Conservation (phyloP, 2,888 invertebrate genomes). For the Parascotia fuliginaria region DNA sequence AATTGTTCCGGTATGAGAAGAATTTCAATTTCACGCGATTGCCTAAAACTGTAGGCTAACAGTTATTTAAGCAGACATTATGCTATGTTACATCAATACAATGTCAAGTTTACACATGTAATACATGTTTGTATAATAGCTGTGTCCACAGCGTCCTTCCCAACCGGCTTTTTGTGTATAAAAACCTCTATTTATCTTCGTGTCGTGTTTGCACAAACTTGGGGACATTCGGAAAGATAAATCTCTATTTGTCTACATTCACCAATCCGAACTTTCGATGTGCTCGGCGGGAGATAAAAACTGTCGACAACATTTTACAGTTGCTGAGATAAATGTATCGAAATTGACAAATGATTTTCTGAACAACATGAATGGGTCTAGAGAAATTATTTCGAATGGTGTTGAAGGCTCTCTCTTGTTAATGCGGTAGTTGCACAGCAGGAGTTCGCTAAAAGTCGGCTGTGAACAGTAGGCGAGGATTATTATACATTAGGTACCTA, state of each 20-base stretch:
- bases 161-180: constrained; percentile 59
- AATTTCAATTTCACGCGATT: constrained; percentile 19
- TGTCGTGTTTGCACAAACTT: constrained; percentile 70
- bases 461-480: constrained; percentile 61
- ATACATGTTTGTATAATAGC: constrained; percentile 51
- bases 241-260: constrained; percentile 74
- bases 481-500: constrained; percentile 61
- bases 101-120: constrained; percentile 57
- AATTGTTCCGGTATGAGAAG: no score
- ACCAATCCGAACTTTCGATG: constrained; percentile 58
- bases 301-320: constrained; percentile 56
- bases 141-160: constrained; percentile 61
- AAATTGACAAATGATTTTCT: constrained; percentile 47
- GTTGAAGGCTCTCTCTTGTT: constrained; percentile 65
- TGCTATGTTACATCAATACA: constrained; percentile 53
- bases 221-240: constrained; percentile 66
- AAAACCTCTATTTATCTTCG: constrained; percentile 63
- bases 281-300: constrained; percentile 54
- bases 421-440: constrained; percentile 53
- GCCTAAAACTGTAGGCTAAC: constrained; percentile 16
- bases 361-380: constrained; percentile 31
- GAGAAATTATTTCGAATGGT: constrained; percentile 45
- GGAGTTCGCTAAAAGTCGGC: constrained; percentile 61
- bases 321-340: constrained; percentile 51
- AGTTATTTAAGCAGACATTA: constrained; percentile 17